Conservation (phyloP, 2,888 invertebrate genomes). For the Oscheius myriophilus region DNA sequence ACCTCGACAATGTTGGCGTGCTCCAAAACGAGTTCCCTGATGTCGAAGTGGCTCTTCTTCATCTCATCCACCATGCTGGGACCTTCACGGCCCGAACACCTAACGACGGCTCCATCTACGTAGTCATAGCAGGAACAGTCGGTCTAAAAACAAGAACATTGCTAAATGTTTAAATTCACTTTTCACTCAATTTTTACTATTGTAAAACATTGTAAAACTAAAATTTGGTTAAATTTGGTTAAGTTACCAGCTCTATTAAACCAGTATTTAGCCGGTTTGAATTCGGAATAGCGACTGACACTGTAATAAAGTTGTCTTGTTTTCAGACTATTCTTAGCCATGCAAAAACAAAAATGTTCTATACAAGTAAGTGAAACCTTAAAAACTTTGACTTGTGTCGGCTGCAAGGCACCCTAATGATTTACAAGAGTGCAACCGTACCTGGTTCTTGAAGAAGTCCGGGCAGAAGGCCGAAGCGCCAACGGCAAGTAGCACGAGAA, state of each 20-base stretch:
- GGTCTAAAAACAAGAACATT: slow-evolving; percentile 42
- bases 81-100: slow-evolving; percentile 66
- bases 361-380: too few species aligned
- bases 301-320: too few species aligned
- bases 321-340: too few species aligned
- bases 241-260: too few species aligned
- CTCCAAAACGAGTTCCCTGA: slow-evolving; percentile 67
- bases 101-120: slow-evolving; percentile 70
- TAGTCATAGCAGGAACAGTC: slow-evolving; percentile 67
- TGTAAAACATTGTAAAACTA: too few species aligned
- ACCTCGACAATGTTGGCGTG: slow-evolving; percentile 70
- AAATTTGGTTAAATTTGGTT: too few species aligned
- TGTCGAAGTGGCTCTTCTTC: slow-evolving; percentile 62
- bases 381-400: too few species aligned
- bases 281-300: too few species aligned
- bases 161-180: neutral
- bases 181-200: too few species aligned
- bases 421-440: slow-evolving; percentile 25
- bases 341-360: too few species aligned
- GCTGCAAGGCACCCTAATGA: too few species aligned
- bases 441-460: slow-evolving; percentile 62
- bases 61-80: slow-evolving; percentile 67
- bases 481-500: slow-evolving; percentile 35
- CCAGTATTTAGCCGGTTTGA: too few species aligned
- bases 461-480: slow-evolving; percentile 60